Evolutionary conservation across 1,140 invertebrate species (phyloP).

Genomic region (Calycopis cecrops): DNA sequence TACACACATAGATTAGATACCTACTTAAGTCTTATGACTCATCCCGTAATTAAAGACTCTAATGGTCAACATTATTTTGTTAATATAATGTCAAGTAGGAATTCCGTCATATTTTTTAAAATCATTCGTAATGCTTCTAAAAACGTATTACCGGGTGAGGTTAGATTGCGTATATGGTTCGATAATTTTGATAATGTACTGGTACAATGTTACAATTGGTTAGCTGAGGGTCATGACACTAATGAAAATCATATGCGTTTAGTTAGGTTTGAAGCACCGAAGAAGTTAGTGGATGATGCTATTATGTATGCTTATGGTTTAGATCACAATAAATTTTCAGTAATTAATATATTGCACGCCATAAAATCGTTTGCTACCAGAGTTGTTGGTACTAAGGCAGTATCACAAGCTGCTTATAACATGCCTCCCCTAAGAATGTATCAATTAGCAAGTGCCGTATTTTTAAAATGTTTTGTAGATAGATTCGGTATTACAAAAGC

Average conservation of each 20-base stretch:
- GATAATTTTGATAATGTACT: not conserved
- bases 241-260: not conserved
- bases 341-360: not conserved
- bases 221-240: slow-evolving; percentile 4
- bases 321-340: slow-evolving; percentile 1
- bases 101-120: slow-evolving; percentile 4
- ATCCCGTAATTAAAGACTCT: not conserved
- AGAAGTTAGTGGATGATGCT: not conserved
- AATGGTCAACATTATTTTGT: not conserved
- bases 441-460: no score
- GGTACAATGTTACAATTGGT: slow-evolving; percentile 5
- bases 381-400: no score
- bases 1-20: no score
- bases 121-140: not conserved
- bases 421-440: no score
- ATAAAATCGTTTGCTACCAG: no score
- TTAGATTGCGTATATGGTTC: not conserved
- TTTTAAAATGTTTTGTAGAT: no score
- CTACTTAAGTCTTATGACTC: no score
- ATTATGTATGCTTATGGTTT: slow-evolving; percentile 1
- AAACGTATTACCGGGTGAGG: not conserved
- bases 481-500: no score
- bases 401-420: no score
- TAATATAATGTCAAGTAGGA: not conserved
- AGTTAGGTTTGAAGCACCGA: not conserved